Evolutionary conservation across 2,113 vertebrate species (phyloP).

Genomic region (Gila orcuttii): DNA sequence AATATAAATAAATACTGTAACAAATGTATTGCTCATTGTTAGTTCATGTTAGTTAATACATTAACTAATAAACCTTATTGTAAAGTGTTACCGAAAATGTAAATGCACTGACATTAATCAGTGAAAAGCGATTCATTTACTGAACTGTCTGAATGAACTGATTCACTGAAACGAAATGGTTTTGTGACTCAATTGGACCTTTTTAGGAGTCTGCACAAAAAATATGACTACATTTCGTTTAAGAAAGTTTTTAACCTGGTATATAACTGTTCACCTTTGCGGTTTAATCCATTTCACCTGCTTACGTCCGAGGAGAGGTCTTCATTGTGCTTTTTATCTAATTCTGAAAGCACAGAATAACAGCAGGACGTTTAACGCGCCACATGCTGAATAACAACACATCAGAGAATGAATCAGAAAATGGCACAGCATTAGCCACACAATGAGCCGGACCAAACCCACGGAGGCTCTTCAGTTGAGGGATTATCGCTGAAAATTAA

Average conservation of each 20-base stretch:
- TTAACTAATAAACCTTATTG: too few species aligned
- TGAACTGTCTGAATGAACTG: too few species aligned
- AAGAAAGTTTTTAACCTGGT: not conserved
- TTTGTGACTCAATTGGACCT: not conserved
- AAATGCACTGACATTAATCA: too few species aligned
- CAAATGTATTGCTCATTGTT: too few species aligned
- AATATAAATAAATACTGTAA: too few species aligned
- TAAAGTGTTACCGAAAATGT: too few species aligned
- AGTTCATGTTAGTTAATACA: too few species aligned
- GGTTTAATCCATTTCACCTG: not conserved
- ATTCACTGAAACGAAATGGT: not conserved
- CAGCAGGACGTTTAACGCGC: not conserved
- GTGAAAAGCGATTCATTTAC: too few species aligned
- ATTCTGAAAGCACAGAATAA: not conserved
- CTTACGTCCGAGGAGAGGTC: not conserved
- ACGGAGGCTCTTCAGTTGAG: conserved; percentile 58
- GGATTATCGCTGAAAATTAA: conserved; percentile 69
- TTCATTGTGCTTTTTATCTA: not conserved
- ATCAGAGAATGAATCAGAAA: conserved; percentile 66
- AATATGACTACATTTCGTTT: not conserved
- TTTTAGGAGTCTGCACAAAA: not conserved
- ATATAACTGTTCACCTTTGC: not conserved
- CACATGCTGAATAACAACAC: conserved; percentile 4
- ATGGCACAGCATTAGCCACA: conserved; percentile 56
- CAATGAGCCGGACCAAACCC: conserved; percentile 63